A percentile compares a stretch with the other conserved stretches of the same genome.
These are phyloP conservation scores for Falco peregrinus DNA, from an alignment of 2,797 vertebrate species.

Conservation along the genomic window DNA sequence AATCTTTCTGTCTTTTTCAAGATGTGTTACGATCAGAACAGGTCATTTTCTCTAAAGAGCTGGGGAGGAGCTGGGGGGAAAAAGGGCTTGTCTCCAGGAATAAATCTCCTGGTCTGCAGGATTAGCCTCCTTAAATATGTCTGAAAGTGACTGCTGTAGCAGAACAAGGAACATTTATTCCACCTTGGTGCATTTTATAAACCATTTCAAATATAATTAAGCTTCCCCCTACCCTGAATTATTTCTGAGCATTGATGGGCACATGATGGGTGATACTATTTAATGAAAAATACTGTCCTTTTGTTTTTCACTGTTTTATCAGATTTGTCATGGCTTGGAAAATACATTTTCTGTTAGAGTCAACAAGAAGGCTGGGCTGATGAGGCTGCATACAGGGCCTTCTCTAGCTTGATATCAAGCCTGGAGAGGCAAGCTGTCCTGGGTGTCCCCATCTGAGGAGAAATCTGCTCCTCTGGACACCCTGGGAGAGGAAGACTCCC, in stretches of 20 bases:
- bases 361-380: not conserved
- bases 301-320: not conserved
- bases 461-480: not conserved
- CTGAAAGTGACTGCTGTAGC: not conserved
- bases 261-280: rapidly evolving
- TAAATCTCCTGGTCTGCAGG: not conserved
- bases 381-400: not conserved
- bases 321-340: not conserved
- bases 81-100: not conserved
- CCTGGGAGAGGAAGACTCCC: not conserved
- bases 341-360: not conserved
- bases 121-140: not conserved
- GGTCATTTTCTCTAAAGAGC: slow-evolving; percentile 12
- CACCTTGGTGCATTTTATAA: not conserved
- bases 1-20: slow-evolving; percentile 35
- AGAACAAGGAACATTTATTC: not conserved
- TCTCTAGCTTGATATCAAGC: not conserved
- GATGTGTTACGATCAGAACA: not conserved
- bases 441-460: not conserved
- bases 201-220: not conserved
- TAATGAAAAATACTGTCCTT: not conserved
- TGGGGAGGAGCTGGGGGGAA: not conserved
- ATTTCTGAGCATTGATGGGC: not conserved
- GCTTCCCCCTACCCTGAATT: rapidly evolving
- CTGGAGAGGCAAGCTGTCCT: not conserved